Evolutionary conservation across 2,797 vertebrate genomes (phyloP).

Genomic region (Hafferia zeledoni): DNA sequence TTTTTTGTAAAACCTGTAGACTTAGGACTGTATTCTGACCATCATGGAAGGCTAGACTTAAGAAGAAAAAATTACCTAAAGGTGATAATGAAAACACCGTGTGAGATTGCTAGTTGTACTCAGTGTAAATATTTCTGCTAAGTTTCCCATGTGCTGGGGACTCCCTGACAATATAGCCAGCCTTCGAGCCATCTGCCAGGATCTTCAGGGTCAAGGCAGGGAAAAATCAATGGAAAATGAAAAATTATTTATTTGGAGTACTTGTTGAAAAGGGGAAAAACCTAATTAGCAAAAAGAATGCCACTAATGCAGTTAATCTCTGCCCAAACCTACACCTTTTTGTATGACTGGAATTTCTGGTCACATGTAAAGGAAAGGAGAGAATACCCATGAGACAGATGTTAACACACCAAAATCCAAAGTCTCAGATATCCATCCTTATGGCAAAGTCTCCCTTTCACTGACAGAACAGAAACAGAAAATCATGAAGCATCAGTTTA

Average conservation of each 20-base stretch:
- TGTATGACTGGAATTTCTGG: background rate
- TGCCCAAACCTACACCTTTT: background rate
- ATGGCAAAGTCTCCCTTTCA: background rate
- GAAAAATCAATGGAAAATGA: background rate
- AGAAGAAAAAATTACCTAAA: background rate
- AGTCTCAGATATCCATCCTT: fast-evolving
- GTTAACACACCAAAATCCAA: background rate
- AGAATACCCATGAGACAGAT: background rate
- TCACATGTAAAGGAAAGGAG: background rate
- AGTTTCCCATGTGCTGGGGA: background rate
- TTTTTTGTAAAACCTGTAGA: background rate
- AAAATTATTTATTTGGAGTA: background rate
- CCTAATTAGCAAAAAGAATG: background rate
- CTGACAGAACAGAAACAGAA: background rate
- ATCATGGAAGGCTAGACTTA: background rate
- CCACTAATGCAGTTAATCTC: background rate
- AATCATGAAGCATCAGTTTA: background rate
- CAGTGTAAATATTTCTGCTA: background rate
- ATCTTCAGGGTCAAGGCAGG: background rate
- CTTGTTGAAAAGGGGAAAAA: background rate
- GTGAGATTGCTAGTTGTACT: background rate
- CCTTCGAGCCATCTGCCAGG: background rate
- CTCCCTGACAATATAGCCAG: background rate
- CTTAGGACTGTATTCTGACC: background rate
- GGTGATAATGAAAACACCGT: background rate